Evolutionary conservation across 2,888 invertebrate genomes (phyloP).

Genomic region (Bombylius major): DNA sequence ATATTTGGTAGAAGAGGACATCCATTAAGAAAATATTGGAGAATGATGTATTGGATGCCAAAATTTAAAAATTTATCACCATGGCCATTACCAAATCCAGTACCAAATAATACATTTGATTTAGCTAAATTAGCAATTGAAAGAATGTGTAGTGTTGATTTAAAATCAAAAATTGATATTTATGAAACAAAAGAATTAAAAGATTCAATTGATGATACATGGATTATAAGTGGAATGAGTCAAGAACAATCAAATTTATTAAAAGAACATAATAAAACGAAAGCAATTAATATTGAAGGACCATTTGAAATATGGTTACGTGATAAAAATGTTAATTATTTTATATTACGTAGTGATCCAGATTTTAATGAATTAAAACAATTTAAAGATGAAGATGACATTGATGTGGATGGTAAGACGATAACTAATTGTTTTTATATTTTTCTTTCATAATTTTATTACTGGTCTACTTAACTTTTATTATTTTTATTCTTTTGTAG

Average conservation of each 20-base stretch:
- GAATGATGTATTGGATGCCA: slow-evolving; percentile 85
- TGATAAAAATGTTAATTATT: slow-evolving; percentile 66
- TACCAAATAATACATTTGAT: slow-evolving; percentile 65
- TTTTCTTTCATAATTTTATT: not conserved
- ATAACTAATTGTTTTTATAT: not conserved
- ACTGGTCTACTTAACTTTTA: not conserved
- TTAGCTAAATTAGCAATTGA: slow-evolving; percentile 71
- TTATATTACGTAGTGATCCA: slow-evolving; percentile 63
- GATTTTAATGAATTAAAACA: slow-evolving; percentile 36
- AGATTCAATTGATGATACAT: slow-evolving; percentile 74
- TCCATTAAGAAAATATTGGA: slow-evolving; percentile 61
- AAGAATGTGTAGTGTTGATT: slow-evolving; percentile 73
- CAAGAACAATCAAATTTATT: slow-evolving; percentile 59
- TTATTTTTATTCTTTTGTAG: slow-evolving; percentile 32
- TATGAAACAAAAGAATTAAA: slow-evolving; percentile 56
- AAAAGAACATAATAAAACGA: slow-evolving; percentile 43
- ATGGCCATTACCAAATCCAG: slow-evolving; percentile 63
- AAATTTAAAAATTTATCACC: slow-evolving; percentile 87
- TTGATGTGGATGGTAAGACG: slow-evolving; percentile 52
- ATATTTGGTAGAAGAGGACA: slow-evolving; percentile 70
- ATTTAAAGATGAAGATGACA: slow-evolving; percentile 33
- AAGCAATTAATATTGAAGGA: slow-evolving; percentile 73
- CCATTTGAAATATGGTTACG: slow-evolving; percentile 69
- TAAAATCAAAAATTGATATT: slow-evolving; percentile 49
- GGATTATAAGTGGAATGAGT: slow-evolving; percentile 84